phyloP scores from a whole-genome alignment of 2,797 vertebrate genomes.

The Oreochromis grahami region DNA sequence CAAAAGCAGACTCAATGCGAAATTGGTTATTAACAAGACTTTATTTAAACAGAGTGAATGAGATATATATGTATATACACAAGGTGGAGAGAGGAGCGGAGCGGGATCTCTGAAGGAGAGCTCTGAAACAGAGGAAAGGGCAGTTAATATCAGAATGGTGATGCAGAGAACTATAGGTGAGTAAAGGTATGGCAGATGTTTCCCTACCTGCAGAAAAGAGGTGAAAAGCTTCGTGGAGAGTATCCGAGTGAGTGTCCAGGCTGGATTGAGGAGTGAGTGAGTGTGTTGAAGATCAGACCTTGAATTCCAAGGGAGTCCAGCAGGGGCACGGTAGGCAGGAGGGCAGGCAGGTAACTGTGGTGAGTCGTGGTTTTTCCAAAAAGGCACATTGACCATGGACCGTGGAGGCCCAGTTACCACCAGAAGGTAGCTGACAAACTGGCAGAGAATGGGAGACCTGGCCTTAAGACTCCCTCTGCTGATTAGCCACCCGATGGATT shows the following conservation, averaged over 20 bases:
- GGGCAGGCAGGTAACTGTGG: not conserved
- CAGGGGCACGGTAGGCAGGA: not conserved
- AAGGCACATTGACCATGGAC: not conserved
- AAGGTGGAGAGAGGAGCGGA: not conserved
- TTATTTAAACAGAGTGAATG: not conserved
- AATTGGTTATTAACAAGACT: not conserved
- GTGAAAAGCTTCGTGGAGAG: not conserved
- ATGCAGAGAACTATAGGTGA: not conserved
- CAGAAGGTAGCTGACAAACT: not conserved
- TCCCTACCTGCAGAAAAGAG: not conserved
- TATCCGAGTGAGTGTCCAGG: not conserved
- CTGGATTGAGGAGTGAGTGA: not conserved
- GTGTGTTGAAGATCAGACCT: not conserved
- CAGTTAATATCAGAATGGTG: not conserved
- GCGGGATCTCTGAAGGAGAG: not conserved
- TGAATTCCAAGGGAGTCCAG: not conserved
- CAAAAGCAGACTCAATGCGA: not conserved
- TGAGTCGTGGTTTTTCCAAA: not conserved
- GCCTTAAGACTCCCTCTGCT: not conserved
- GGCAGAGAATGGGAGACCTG: not conserved
- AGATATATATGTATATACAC: not conserved
- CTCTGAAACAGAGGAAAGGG: not conserved
- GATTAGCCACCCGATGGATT: not conserved
- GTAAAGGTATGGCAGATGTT: not conserved
- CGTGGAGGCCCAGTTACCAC: not conserved